phyloP scores from a whole-genome alignment of 2,888 invertebrate genomes.

The Xanthorhoe designata region DNA sequence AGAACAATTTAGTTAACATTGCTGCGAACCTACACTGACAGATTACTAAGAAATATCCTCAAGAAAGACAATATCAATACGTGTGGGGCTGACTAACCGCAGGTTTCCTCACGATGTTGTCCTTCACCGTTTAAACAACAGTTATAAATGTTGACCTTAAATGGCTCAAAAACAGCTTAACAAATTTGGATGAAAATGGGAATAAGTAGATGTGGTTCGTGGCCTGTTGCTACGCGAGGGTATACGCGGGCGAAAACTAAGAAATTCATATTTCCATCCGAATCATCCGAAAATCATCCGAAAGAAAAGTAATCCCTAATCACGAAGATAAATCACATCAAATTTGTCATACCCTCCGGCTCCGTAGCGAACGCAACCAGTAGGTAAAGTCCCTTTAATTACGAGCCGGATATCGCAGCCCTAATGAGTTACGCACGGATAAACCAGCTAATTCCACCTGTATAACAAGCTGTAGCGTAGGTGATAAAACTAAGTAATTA shows the following conservation, averaged over 20 bases:
- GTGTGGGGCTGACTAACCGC: too few relatives aligned
- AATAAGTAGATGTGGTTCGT: too few relatives aligned
- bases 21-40: too few relatives aligned
- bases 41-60: too few relatives aligned
- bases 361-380: slow-evolving; percentile 60
- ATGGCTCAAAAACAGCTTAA: too few relatives aligned
- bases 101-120: too few relatives aligned
- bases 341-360: slow-evolving; percentile 65
- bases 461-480: slow-evolving; percentile 38
- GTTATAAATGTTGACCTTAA: too few relatives aligned
- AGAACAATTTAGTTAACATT: slow-evolving; percentile 6
- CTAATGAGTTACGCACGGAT: slow-evolving; percentile 74
- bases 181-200: too few relatives aligned
- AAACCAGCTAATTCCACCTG: slow-evolving; percentile 50
- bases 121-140: too few relatives aligned
- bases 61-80: too few relatives aligned
- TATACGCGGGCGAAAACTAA: too few relatives aligned
- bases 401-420: slow-evolving; percentile 71
- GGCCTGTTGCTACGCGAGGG: too few relatives aligned
- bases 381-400: slow-evolving; percentile 66
- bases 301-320: slow-evolving; percentile 20
- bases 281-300: slow-evolving; percentile 11
- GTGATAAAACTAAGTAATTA: slow-evolving; percentile 22
- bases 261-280: neutral
- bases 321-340: slow-evolving; percentile 64